Percentiles rank a stretch among this genome's conserved stretches.
phyloP scores from a whole-genome alignment of 2,797 vertebrate genomes.

The Megaceryle alcyon region DNA sequence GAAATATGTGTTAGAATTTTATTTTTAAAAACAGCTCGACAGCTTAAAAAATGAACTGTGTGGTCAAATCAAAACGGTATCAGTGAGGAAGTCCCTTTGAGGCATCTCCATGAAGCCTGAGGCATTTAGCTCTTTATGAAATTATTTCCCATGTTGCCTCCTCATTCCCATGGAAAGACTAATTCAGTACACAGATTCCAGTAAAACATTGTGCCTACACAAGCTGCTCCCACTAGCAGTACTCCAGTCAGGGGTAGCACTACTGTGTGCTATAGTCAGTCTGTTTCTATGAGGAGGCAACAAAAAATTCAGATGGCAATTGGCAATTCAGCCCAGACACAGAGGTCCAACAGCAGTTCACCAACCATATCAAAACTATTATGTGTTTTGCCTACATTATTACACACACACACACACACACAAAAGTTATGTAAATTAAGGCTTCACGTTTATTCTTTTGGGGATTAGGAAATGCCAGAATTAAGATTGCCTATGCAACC shows the following conservation, averaged over 20 bases:
- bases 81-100: not conserved
- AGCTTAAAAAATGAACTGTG: not conserved
- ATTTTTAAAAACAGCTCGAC: not conserved
- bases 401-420: not conserved
- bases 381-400: not conserved
- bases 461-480: not conserved
- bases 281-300: not conserved
- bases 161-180: not conserved
- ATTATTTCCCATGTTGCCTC: not conserved
- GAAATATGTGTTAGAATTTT: slow-evolving; percentile 4
- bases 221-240: not conserved
- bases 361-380: not conserved
- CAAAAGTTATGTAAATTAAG: not conserved
- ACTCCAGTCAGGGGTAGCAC: not conserved
- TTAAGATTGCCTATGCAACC: not conserved
- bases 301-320: not conserved
- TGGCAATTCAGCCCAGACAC: not conserved
- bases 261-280: not conserved
- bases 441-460: not conserved
- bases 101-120: not conserved
- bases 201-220: not conserved
- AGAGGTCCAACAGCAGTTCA: not conserved
- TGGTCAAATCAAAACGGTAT: slow-evolving; percentile 12
- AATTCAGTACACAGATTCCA: not conserved
- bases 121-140: not conserved